Percentiles rank a stretch among this genome's conserved stretches.
Conservation (phyloP, 2,113 vertebrate species). For the Brachyistius frenatus region DNA sequence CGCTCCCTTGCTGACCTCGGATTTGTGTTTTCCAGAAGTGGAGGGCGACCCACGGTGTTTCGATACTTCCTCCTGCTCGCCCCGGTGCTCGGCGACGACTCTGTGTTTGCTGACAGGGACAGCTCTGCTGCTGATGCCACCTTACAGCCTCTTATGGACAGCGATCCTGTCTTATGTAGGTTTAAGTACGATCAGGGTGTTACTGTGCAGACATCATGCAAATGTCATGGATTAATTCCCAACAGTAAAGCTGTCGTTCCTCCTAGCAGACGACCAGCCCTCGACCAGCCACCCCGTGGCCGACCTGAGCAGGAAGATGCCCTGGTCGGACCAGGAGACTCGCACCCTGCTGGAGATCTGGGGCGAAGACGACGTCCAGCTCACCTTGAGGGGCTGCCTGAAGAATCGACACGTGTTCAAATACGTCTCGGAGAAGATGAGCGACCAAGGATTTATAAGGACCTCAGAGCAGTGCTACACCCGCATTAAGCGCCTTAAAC, state of each 20-base stretch:
- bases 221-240: background rate
- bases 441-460: slow-evolving; percentile 67
- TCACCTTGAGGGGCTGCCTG: slow-evolving; percentile 74
- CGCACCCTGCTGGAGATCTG: slow-evolving; percentile 79
- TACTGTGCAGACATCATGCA: too few species aligned
- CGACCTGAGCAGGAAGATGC: slow-evolving; percentile 77
- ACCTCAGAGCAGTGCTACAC: slow-evolving; percentile 83
- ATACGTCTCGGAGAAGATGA: slow-evolving; percentile 80
- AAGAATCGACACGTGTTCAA: slow-evolving; percentile 82
- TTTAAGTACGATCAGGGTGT: background rate
- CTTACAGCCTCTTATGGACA: slow-evolving; percentile 36
- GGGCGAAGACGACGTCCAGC: slow-evolving; percentile 79
- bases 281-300: slow-evolving; percentile 63
- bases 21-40: slow-evolving; percentile 49
- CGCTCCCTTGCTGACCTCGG: background rate
- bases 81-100: slow-evolving; percentile 73
- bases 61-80: slow-evolving; percentile 77
- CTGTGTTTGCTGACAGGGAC: slow-evolving; percentile 20
- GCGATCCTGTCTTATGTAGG: slow-evolving; percentile 65
- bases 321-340: slow-evolving; percentile 82
- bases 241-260: fast-evolving
- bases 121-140: slow-evolving; percentile 6
- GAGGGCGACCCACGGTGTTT: slow-evolving; percentile 57
- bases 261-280: slow-evolving; percentile 63
- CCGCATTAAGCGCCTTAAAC: slow-evolving; percentile 82